These are phyloP conservation scores for Leucophenga varia DNA, from an alignment of 1,140 invertebrate species.

Conservation along the genomic window DNA sequence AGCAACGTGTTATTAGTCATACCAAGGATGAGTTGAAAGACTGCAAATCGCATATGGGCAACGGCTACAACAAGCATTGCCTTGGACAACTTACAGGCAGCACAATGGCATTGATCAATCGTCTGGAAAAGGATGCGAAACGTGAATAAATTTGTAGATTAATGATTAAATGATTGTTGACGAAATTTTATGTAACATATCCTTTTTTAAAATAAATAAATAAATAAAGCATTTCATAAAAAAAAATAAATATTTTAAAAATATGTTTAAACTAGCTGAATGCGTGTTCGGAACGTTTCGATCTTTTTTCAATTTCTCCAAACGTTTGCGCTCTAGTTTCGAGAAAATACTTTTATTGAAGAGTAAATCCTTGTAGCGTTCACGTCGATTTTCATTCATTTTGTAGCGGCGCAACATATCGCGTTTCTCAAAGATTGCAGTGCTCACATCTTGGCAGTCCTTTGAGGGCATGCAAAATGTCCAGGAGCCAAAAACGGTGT, in stretches of 20 bases:
- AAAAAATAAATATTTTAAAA: background rate
- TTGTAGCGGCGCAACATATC: slow-evolving; percentile 37
- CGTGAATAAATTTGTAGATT: slow-evolving; percentile 7
- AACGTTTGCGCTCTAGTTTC: slow-evolving; percentile 12
- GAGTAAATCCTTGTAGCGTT: slow-evolving; percentile 35
- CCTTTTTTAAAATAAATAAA: slow-evolving; percentile 9
- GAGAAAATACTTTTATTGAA: slow-evolving; percentile 21
- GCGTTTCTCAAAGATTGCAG: slow-evolving; percentile 38
- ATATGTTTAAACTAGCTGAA: background rate
- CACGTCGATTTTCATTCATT: slow-evolving; percentile 27
- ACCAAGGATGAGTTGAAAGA: too few relatives aligned
- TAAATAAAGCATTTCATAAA: slow-evolving; percentile 12
- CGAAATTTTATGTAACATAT: slow-evolving; percentile 7
- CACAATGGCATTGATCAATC: slow-evolving; percentile 31
- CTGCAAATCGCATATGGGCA: too few relatives aligned
- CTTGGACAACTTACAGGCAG: slow-evolving; percentile 26
- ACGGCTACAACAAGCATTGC: slow-evolving; percentile 32
- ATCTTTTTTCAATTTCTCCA: background rate
- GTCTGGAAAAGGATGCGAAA: slow-evolving; percentile 6
- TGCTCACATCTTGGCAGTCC: slow-evolving; percentile 42
- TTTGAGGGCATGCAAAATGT: slow-evolving; percentile 36
- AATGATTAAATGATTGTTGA: slow-evolving; percentile 8
- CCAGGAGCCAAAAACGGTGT: slow-evolving; percentile 51
- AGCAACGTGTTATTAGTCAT: slow-evolving; percentile 3
- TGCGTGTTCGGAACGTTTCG: background rate